Conservation (phyloP, 2,888 invertebrate species). For the Coremacera marginata region DNA sequence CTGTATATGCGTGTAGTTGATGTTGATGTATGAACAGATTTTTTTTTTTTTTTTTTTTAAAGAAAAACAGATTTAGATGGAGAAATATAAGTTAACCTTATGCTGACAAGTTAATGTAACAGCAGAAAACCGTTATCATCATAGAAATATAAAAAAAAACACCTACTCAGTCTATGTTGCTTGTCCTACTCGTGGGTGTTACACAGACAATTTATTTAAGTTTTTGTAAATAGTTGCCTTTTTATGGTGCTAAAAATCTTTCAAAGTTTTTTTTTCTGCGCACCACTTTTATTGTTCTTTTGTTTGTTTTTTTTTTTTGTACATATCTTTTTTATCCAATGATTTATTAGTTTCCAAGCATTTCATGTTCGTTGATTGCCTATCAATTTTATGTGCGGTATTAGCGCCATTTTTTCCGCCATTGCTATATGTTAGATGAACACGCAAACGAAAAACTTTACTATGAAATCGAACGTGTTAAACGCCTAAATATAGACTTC, state of each 20-base stretch:
- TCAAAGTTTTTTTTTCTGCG: background rate
- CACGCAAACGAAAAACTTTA: constrained; percentile 3
- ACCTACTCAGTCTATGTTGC: background rate
- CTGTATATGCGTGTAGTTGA: constrained; percentile 25
- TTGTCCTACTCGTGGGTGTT: background rate
- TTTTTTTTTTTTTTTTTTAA: background rate
- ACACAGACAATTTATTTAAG: constrained; percentile 21
- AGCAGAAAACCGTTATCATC: background rate
- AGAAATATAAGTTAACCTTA: background rate
- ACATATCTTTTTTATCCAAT: background rate
- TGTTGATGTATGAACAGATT: background rate
- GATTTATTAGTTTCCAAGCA: constrained; percentile 12
- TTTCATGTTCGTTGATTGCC: constrained; percentile 31
- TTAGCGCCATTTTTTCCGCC: constrained; percentile 8
- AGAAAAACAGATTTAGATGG: background rate
- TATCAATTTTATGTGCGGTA: constrained; percentile 34
- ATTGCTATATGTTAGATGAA: constrained; percentile 14
- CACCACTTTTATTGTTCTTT: background rate
- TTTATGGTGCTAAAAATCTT: background rate
- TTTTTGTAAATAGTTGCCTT: constrained; percentile 2
- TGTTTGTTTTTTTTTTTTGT: background rate
- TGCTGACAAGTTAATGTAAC: constrained; percentile 25
- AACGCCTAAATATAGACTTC: constrained; percentile 3
- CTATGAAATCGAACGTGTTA: background rate
- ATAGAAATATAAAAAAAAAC: background rate